Percentiles rank a stretch among this genome's conserved stretches.
phyloP scores from a whole-genome alignment of 2,888 invertebrate genomes.

The Timandra comae region DNA sequence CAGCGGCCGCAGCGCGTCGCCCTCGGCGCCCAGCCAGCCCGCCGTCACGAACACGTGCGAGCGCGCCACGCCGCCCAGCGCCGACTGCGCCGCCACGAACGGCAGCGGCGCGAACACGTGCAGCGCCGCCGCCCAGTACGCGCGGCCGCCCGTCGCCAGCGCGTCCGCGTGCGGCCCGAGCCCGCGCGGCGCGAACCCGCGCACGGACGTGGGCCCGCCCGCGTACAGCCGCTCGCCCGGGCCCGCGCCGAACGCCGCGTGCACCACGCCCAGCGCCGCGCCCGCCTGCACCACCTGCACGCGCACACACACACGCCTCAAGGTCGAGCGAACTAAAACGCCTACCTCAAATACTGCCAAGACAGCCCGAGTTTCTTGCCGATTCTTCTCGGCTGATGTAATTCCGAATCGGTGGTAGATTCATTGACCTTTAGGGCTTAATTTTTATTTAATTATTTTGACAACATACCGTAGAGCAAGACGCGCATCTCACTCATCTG shows the following conservation, averaged over 20 bases:
- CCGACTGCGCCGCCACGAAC: conserved; percentile 84
- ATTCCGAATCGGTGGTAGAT: too few relatives aligned
- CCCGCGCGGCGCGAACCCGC: conserved; percentile 93
- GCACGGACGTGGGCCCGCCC: conserved; percentile 91
- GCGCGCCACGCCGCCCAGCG: conserved; percentile 82
- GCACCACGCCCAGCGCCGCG: conserved; percentile 82
- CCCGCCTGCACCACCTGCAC: conserved; percentile 82
- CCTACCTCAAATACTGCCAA: too few relatives aligned
- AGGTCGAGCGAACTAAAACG: too few relatives aligned
- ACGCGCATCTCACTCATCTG: too few relatives aligned
- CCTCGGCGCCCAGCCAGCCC: conserved; percentile 84
- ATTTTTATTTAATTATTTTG: too few relatives aligned
- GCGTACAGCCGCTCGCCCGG: conserved; percentile 87
- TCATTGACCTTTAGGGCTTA: too few relatives aligned
- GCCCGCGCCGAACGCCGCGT: conserved; percentile 78
- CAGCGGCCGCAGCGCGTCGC: conserved; percentile 48
- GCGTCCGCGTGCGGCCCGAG: conserved; percentile 90
- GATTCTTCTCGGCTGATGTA: too few relatives aligned
- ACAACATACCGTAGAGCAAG: too few relatives aligned
- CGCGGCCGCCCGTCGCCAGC: conserved; percentile 83
- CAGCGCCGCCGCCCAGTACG: conserved; percentile 90
- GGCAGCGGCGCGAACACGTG: conserved; percentile 95
- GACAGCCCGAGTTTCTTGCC: too few relatives aligned
- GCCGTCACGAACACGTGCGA: conserved; percentile 92
- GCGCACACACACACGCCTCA: too few relatives aligned